Evolutionary conservation across 2,888 invertebrate species (phyloP).

Genomic region (Alloscopus bannaensis): DNA sequence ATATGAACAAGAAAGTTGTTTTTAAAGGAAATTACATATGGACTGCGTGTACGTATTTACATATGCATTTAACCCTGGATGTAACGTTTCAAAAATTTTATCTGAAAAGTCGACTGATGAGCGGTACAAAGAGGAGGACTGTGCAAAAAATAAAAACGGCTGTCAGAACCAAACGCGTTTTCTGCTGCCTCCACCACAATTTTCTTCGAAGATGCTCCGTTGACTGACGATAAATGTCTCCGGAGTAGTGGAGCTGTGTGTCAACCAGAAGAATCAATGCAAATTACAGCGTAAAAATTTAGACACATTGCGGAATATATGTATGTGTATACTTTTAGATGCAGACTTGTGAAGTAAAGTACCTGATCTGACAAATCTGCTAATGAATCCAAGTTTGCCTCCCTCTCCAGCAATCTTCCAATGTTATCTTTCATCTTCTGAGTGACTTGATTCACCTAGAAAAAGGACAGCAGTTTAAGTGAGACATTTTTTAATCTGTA

Average conservation of each 20-base stretch:
- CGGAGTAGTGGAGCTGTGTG: slow-evolving; percentile 65
- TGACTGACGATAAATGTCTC: slow-evolving; percentile 71
- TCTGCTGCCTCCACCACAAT: slow-evolving; percentile 69
- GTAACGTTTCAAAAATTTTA: too few species aligned
- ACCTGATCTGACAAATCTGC: slow-evolving; percentile 70
- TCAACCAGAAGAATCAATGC: slow-evolving; percentile 23
- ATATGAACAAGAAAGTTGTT: too few species aligned
- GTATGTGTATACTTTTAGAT: too few species aligned
- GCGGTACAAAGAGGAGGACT: slow-evolving; percentile 63
- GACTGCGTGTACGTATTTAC: too few species aligned
- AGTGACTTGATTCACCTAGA: slow-evolving; percentile 69
- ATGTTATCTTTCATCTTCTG: slow-evolving; percentile 71
- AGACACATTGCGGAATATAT: neutral
- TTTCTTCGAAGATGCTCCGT: slow-evolving; percentile 69
- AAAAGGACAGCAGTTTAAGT: slow-evolving; percentile 13
- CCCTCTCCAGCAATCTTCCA: slow-evolving; percentile 68
- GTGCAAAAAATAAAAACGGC: slow-evolving; percentile 68
- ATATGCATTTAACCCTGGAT: too few species aligned
- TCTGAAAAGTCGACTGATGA: slow-evolving; percentile 64
- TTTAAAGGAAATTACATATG: too few species aligned
- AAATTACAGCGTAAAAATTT: slow-evolving; percentile 14
- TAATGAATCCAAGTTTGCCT: slow-evolving; percentile 68
- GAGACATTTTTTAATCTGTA: too few species aligned
- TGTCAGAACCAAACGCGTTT: slow-evolving; percentile 67
- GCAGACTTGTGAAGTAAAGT: neutral